Conservation (phyloP, 2,797 vertebrate genomes). For the Mormyrops boulengeri region DNA sequence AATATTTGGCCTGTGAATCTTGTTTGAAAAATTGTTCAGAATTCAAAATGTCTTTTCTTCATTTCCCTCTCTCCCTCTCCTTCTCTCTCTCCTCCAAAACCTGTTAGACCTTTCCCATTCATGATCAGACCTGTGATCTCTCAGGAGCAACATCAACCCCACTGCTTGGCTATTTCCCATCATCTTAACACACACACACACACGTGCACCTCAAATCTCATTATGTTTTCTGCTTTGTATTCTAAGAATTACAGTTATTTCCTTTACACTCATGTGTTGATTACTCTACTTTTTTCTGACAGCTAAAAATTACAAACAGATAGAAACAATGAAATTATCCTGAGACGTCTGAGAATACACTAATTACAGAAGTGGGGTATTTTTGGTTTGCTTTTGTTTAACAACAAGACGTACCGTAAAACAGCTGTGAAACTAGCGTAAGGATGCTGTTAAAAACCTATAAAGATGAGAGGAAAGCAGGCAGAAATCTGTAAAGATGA, state of each 20-base stretch:
- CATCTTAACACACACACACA: background rate
- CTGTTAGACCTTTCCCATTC: background rate
- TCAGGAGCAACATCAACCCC: background rate
- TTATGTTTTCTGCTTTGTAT: background rate
- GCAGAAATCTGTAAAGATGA: slow-evolving; percentile 23
- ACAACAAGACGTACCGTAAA: background rate
- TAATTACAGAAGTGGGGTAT: slow-evolving; percentile 34
- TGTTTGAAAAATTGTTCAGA: background rate
- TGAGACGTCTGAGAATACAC: slow-evolving; percentile 46
- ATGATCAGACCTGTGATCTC: background rate
- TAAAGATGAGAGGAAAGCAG: slow-evolving; percentile 25
- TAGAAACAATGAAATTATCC: slow-evolving; percentile 35
- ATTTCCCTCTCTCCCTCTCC: background rate
- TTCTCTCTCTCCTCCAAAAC: background rate
- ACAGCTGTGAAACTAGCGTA: slow-evolving; percentile 7
- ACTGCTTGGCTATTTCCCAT: background rate
- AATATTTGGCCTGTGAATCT: background rate
- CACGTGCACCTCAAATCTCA: background rate
- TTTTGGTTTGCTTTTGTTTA: slow-evolving; percentile 9
- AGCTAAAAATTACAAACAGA: slow-evolving; percentile 25
- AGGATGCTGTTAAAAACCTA: slow-evolving; percentile 21
- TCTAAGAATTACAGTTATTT: slow-evolving; percentile 21
- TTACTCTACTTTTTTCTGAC: slow-evolving; percentile 19
- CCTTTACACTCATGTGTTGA: slow-evolving; percentile 1
- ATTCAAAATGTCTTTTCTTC: background rate